Base-by-base conservation (phyloP, 2,113 vertebrate genomes). In the Dromiciops gliroides region DNA sequence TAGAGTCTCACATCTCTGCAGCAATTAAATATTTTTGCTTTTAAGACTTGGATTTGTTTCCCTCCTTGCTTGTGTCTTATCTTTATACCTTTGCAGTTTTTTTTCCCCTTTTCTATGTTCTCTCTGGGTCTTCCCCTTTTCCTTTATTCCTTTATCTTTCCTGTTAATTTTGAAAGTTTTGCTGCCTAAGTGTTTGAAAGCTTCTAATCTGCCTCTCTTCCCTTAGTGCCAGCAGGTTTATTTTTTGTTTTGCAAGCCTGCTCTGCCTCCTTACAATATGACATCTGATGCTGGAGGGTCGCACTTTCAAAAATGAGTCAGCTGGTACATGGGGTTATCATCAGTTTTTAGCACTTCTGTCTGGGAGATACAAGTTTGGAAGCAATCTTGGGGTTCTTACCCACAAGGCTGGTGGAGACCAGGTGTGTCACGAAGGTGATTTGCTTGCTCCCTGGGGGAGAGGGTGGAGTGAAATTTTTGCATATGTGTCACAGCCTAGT, bases 151-250 rank as follows among this genome's bases (percentile, higher is more conserved):
- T 95, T 28, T 48, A n/a, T 22, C 89, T 95, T 94, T 53, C 53
- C 91, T 92, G 31, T 95, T 96, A 93, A 96, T 97, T 97, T 98
- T 95, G 26, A 96, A 96, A 92, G 28, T 97, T 90, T 51, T 96
- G 60, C 50, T 96, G 1, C 94, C 89, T 95, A 1, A 37, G 16
- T 97, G 95, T 97, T 90, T 97, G 52, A 93, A 96, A 97, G n/a
- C 51, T 53, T 94, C 95, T 95, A 50, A 91, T 92, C 52, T 47
- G 94, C 44, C 50, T 95, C 49, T 92, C 94, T 96, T 95, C 94
- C 92, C 96, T 96, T 60, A 97, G 95, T 91, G 60, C 93, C 48
- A 24, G 51, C 97, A 90, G 90, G 90, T 96, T 97, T 96, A 89
- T 95, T 96, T 97, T 97, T 95, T 95, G 91, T 94, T 95, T 96